Evolutionary conservation across 2,113 vertebrate genomes (phyloP).

Genomic region (Colius striatus): DNA sequence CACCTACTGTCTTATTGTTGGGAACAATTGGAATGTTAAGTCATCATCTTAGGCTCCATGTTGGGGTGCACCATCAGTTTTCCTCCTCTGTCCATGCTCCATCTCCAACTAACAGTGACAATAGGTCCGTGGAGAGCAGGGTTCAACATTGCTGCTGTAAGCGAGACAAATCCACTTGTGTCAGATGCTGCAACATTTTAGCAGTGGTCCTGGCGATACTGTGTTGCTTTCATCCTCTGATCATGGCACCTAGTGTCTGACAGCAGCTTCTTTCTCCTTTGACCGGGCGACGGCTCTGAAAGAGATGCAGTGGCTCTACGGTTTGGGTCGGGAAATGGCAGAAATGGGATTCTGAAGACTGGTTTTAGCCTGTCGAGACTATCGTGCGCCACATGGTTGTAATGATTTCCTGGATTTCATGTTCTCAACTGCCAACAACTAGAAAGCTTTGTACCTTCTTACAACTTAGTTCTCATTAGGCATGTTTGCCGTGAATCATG

Average conservation of each 20-base stretch:
- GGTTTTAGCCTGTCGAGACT: background rate
- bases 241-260: background rate
- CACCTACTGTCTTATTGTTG: background rate
- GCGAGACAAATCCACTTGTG: background rate
- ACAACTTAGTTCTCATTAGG: background rate
- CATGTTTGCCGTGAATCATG: background rate
- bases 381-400: background rate
- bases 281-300: accelerated
- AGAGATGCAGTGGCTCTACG: background rate
- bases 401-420: background rate
- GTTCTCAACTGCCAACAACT: background rate
- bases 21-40: background rate
- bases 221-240: background rate
- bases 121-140: background rate
- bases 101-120: accelerated
- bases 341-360: background rate
- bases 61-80: background rate
- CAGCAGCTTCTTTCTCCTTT: background rate
- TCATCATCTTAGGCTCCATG: background rate
- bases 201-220: background rate
- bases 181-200: background rate
- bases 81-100: background rate
- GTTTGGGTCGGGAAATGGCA: background rate
- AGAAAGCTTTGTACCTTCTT: background rate
- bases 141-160: background rate